A percentile compares a stretch with the other conserved stretches of the same genome.
phyloP scores from a whole-genome alignment of 2,797 vertebrate genomes.

The Tachyglossus aculeatus region DNA sequence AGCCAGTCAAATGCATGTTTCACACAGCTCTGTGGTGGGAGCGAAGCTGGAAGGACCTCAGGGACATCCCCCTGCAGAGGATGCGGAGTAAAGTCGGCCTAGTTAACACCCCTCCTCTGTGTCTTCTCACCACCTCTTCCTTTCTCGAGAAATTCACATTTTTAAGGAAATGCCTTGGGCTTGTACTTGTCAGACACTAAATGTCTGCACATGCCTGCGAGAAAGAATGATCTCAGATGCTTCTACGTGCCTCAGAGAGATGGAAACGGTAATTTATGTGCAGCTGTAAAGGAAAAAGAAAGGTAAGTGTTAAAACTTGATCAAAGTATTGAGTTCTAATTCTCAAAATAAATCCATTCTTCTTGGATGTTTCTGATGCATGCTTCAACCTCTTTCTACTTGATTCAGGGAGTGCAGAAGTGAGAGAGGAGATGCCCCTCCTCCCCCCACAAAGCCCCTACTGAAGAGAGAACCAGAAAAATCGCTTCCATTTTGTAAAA shows the following conservation, averaged over 20 bases:
- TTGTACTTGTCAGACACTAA: constrained; percentile 37
- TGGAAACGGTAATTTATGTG: too few species aligned
- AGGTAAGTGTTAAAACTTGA: not conserved
- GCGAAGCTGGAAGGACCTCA: constrained; percentile 33
- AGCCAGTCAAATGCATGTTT: constrained; percentile 44
- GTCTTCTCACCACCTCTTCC: constrained; percentile 6
- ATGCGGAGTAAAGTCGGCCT: constrained; percentile 45
- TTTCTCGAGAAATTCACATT: constrained; percentile 47
- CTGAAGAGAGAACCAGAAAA: too few species aligned
- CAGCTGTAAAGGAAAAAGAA: not conserved
- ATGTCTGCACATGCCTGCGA: constrained; percentile 14
- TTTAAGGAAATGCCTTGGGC: constrained; percentile 25
- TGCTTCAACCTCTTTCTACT: not conserved
- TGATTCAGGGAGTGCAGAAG: not conserved
- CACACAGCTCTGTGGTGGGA: constrained; percentile 31
- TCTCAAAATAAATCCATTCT: fast-evolving
- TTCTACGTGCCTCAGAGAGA: too few species aligned
- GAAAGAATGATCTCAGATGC: constrained; percentile 29
- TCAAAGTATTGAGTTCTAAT: too few species aligned
- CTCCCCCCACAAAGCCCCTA: too few species aligned
- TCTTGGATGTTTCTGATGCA: not conserved
- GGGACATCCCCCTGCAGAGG: constrained; percentile 35
- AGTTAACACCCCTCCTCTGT: constrained; percentile 30
- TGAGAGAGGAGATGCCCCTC: not conserved
- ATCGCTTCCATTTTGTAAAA: too few species aligned